Base-by-base conservation (phyloP, 2,888 invertebrate genomes). In the Cenopis cana region DNA sequence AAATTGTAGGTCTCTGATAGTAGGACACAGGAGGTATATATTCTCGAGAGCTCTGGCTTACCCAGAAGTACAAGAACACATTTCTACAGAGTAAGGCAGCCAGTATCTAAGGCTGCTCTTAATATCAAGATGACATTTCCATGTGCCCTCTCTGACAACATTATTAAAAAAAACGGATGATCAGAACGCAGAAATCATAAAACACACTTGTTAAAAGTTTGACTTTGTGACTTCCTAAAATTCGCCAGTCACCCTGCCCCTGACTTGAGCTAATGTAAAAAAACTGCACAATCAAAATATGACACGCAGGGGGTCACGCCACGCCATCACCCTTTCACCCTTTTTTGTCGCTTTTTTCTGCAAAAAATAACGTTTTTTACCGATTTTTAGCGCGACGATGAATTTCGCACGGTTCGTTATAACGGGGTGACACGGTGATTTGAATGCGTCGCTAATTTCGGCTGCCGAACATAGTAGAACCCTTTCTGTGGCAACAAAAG, bases 321-420 rank as follows among this genome's bases (percentile, higher is more conserved):
- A 67, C 74, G 75, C 76, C 78, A 78, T 85, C 82, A 85, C 87
- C 88, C 87, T 85, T 88, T 87, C 78, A 77, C 73, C 62, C 75
- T 84, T 84, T 80, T 79, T 76, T 64, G 24, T 54, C 5, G 9
- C 38, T 24, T 74, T 68, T 67, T 74, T 77, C n/a, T 82, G 49
- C 18, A 59, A 60, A 75, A 81, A 83, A 79, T 78, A 68, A 3
- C 50, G 57, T 81, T 85, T 86, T 85, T 82, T 78, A 66, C 11
- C 17, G 20, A 36, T 68, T 83, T 85, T 81, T 81, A 78, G 73
- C 62, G 46, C 68, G 72, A 73, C 76, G 76, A 68, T 50, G 76
- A 87, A 93, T 93, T 93, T 93, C 93, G 89, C 93, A 93, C 93
- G 93, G 91, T 90, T 90, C 82, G 88, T 92, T 90, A 84, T 78